Evolutionary conservation across 2,113 vertebrate genomes (phyloP).

Genomic region (Cnemophilus loriae): DNA sequence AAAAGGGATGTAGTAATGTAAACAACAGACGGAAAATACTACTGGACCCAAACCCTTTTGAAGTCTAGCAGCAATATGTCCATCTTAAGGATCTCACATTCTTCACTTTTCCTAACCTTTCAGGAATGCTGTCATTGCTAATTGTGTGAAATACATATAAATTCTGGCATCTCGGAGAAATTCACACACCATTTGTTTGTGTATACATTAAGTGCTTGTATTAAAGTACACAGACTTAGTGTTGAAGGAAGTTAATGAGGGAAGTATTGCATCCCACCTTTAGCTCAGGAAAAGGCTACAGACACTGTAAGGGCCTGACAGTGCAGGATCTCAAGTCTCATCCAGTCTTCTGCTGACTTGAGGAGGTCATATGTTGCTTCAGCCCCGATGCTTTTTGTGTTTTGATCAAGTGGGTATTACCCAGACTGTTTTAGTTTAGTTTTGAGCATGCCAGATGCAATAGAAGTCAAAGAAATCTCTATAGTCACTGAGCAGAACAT

Average conservation of each 20-base stretch:
- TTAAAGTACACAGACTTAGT: background rate
- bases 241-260: background rate
- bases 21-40: background rate
- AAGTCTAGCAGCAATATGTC: background rate
- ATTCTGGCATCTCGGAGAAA: background rate
- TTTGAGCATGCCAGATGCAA: background rate
- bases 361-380: background rate
- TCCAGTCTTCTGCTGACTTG: background rate
- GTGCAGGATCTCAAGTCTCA: background rate
- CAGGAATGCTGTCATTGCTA: background rate
- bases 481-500: background rate
- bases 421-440: background rate
- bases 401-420: background rate
- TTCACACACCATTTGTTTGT: background rate
- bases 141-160: background rate
- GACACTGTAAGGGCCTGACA: rapidly evolving
- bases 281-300: background rate
- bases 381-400: background rate
- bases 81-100: background rate
- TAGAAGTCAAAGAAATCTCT: background rate
- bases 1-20: background rate
- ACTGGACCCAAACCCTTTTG: background rate
- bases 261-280: background rate
- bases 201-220: background rate
- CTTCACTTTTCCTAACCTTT: background rate